Conservation (phyloP, 1,140 invertebrate species). For the Habropoda laboriosa region DNA sequence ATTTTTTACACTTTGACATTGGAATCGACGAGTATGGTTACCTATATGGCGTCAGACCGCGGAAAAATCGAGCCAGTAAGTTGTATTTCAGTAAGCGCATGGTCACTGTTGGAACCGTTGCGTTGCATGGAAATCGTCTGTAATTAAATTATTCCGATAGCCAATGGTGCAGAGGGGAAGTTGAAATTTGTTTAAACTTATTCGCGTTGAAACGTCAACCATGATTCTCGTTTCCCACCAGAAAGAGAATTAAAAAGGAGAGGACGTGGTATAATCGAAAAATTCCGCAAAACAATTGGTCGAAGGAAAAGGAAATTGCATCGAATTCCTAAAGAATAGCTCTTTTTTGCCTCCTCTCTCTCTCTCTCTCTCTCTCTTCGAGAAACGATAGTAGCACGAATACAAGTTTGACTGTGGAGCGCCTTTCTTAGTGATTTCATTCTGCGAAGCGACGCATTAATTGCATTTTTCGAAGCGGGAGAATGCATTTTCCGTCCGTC, state of each 20-base stretch:
- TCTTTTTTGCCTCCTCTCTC: too few species aligned
- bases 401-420: background rate
- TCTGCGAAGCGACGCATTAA: slow-evolving; percentile 16
- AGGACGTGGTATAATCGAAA: background rate
- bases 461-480: slow-evolving; percentile 35
- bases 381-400: background rate
- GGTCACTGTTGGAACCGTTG: background rate
- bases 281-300: background rate
- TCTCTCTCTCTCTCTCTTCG: background rate
- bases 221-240: background rate
- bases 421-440: slow-evolving; percentile 17
- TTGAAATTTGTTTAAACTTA: background rate
- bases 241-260: background rate
- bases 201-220: background rate
- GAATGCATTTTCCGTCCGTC: slow-evolving; percentile 32
- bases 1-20: background rate
- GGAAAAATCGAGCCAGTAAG: background rate
- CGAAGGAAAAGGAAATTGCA: background rate
- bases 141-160: slow-evolving; percentile 2
- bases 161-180: too few species aligned
- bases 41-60: background rate
- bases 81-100: background rate
- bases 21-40: background rate
- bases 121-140: background rate
- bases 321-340: background rate